A percentile compares a stretch with the other conserved stretches of the same genome.
Conservation (phyloP, 2,888 invertebrate genomes). For the Nebria salina region DNA sequence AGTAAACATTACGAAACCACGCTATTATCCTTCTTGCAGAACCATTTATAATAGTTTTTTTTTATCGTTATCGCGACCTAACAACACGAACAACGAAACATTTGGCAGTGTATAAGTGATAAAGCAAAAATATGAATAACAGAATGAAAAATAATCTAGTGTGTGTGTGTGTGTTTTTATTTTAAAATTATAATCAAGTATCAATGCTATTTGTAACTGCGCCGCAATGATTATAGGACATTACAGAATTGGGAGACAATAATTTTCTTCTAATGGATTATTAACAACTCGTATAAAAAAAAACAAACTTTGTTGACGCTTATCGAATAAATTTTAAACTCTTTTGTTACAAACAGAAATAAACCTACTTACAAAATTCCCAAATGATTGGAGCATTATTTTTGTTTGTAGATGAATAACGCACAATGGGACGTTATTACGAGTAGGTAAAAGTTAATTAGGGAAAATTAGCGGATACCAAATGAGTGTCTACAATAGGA, state of each 20-base stretch:
- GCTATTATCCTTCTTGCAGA: slow-evolving; percentile 89
- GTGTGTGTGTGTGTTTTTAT: slow-evolving; percentile 31
- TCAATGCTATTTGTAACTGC: neutral
- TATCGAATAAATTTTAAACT: neutral
- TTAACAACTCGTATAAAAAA: neutral
- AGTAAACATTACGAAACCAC: slow-evolving; percentile 98
- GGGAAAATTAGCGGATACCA: slow-evolving; percentile 27
- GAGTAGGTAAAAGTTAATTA: neutral
- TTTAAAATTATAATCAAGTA: slow-evolving; percentile 18
- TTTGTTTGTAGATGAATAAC: neutral
- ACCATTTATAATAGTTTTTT: slow-evolving; percentile 68
- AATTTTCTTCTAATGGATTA: neutral
- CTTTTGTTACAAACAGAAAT: neutral
- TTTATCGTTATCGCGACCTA: neutral
- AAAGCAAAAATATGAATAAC: slow-evolving; percentile 19
- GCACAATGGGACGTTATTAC: neutral
- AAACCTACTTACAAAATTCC: too few species aligned
- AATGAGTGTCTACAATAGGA: slow-evolving; percentile 35
- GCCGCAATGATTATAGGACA: slow-evolving; percentile 15
- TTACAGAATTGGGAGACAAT: neutral
- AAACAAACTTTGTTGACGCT: neutral
- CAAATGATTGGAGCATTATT: too few species aligned
- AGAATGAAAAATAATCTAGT: slow-evolving; percentile 19
- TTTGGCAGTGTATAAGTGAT: slow-evolving; percentile 39
- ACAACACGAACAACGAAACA: slow-evolving; percentile 32